Conservation (phyloP, 2,113 vertebrate species). For the Pomatostomus ruficeps region DNA sequence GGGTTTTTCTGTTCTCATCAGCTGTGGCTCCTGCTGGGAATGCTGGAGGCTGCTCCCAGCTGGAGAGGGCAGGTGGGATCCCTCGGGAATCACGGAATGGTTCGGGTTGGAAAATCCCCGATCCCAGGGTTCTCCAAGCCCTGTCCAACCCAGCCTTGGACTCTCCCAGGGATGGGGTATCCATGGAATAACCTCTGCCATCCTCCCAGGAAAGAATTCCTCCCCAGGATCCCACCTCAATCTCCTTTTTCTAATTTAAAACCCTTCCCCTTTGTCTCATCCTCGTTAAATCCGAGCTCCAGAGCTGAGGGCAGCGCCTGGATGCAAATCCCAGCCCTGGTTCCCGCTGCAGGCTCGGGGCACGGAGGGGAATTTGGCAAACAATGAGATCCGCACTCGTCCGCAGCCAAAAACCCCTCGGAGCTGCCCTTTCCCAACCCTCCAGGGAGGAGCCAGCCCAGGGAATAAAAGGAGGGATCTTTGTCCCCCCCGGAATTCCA, state of each 20-base stretch:
- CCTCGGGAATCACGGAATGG: background rate
- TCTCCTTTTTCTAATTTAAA: background rate
- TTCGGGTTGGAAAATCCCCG: background rate
- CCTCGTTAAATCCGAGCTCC: background rate
- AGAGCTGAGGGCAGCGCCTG: background rate
- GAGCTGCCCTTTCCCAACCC: constrained; percentile 46
- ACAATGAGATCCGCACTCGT: background rate
- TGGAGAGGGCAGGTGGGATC: background rate
- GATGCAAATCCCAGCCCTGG: background rate
- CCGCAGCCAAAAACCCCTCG: background rate
- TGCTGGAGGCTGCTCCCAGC: background rate
- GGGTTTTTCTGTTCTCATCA: background rate
- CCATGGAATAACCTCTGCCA: too few relatives aligned
- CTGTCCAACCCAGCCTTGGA: background rate
- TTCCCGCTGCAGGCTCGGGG: background rate
- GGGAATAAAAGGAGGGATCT: background rate
- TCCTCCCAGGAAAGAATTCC: background rate
- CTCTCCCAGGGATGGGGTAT: background rate
- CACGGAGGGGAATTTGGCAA: background rate
- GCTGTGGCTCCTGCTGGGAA: background rate
- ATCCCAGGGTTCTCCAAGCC: background rate
- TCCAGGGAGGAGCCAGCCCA: background rate
- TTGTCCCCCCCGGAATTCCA: background rate
- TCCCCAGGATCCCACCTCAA: background rate
- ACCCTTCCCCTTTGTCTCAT: background rate